Evolutionary conservation across 2,113 vertebrate genomes (phyloP).

Genomic region (Oreochromis spilurus): DNA sequence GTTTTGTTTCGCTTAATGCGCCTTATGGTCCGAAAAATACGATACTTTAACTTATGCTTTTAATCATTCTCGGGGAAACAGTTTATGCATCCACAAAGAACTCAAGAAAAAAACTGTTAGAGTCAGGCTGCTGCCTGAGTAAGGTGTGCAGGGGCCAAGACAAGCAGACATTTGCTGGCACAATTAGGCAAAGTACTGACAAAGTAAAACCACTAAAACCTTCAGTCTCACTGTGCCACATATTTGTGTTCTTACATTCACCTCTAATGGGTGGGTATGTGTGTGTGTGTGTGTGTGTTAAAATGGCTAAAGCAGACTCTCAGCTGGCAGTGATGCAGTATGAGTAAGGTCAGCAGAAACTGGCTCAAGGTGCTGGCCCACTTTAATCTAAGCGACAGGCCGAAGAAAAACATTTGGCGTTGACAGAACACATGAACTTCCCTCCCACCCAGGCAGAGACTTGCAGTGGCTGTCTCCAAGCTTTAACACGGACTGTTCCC

Average conservation of each 20-base stretch:
- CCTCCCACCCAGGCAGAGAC: neutral
- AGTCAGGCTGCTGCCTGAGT: neutral
- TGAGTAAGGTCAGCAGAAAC: neutral
- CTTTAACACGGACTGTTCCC: neutral
- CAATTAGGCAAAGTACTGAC: neutral
- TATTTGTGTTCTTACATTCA: neutral
- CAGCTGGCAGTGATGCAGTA: neutral
- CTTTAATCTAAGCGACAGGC: constrained; percentile 24
- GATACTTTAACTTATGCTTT: neutral
- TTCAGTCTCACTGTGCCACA: neutral
- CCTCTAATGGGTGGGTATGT: neutral
- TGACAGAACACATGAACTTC: constrained; percentile 2
- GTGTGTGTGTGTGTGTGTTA: no score
- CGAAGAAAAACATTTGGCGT: constrained; percentile 14
- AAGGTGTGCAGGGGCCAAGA: neutral
- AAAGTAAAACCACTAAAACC: neutral
- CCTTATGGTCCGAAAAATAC: neutral
- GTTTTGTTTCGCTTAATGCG: neutral
- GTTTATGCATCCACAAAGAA: neutral
- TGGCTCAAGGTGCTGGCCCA: neutral
- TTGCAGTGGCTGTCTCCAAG: neutral
- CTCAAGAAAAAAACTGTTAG: neutral
- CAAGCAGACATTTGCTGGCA: neutral
- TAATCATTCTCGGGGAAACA: neutral
- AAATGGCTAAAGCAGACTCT: neutral